Percentiles rank a stretch among this genome's conserved stretches.
Evolutionary conservation across 1,140 invertebrate genomes (phyloP).

Genomic region (Caenorhabditis remanei): DNA sequence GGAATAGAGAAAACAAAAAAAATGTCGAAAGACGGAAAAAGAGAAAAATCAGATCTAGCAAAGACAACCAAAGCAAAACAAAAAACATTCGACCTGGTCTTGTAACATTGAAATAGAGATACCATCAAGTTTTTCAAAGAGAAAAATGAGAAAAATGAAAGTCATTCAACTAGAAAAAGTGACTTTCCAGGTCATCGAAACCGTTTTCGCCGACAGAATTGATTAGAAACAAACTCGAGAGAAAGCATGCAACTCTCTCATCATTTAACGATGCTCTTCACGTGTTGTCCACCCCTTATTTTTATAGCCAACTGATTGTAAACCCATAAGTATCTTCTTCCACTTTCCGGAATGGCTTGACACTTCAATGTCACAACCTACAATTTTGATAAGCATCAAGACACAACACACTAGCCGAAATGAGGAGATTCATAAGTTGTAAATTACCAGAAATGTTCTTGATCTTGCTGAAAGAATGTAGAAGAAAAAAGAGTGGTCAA

Average conservation of each 20-base stretch:
- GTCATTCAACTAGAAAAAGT: not conserved
- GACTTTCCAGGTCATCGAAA: not conserved
- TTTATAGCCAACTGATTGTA: not conserved
- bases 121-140: not conserved
- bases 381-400: constrained; percentile 1
- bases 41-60: not conserved
- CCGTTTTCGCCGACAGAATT: constrained; percentile 6
- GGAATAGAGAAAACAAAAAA: not conserved
- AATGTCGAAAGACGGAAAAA: not conserved
- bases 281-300: constrained; percentile 6
- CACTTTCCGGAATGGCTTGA: not conserved
- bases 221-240: not conserved
- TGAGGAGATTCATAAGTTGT: not conserved
- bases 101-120: not conserved
- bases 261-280: not conserved
- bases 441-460: not conserved
- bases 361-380: not conserved
- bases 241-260: not conserved
- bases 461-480: not conserved
- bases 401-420: not conserved
- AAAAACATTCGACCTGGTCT: not conserved
- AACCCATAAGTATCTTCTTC: not conserved
- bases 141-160: not conserved
- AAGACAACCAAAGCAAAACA: not conserved
- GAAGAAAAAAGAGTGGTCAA: not conserved